Evolutionary conservation across 2,113 vertebrate species (phyloP), one percentile per base, ranked within the genome.

Genomic region (Sinocyclocheilus maitianheensis): DNA sequence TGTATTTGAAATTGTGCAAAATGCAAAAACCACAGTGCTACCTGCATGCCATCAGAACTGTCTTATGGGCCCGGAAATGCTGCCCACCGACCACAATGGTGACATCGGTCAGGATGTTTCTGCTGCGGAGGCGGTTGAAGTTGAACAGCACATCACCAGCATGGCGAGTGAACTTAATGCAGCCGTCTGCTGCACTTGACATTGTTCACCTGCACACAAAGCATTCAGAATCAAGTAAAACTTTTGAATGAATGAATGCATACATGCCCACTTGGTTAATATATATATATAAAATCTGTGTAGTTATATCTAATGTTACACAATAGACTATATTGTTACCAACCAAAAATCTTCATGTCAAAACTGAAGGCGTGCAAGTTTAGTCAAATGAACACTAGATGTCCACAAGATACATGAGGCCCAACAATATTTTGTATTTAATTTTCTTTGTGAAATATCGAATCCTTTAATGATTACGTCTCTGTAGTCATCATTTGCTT

Each of bases 11-110:
- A 75, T 84, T 5, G 46, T 24, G 71, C 62, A n/a, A 78, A 76
- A 24, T 75, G 8, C 43, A n/a, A 2, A 51, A 16, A 10, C 11
- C 26, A 75, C 0, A 18, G 55, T 18, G 92, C 94, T 92, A 99
- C 98, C 98, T 99, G 97, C 98, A 99, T 84, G 97, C 98, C 96
- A 99, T 99, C 85, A 99, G 91, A 84, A 99, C 95, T 1, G 98
- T 96, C 91, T 98, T 99, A 92, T 99, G 98, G 77, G 98, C 97
- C 69, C 95, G 95, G 30, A 99, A 99, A 72, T 95, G 94, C 88
- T 97, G 96, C 4, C 96, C 94, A 34, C 97, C 26, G 26, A 26
- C 26, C 26, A 26, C 26, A 26, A 26, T 26, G 26, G 26, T 26
- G 26, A 26, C 26, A 26, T 26, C 26, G 26, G 26, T 26, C 26